Base-by-base conservation (phyloP, 2,888 invertebrate genomes). In the Nomada goodeniana region DNA sequence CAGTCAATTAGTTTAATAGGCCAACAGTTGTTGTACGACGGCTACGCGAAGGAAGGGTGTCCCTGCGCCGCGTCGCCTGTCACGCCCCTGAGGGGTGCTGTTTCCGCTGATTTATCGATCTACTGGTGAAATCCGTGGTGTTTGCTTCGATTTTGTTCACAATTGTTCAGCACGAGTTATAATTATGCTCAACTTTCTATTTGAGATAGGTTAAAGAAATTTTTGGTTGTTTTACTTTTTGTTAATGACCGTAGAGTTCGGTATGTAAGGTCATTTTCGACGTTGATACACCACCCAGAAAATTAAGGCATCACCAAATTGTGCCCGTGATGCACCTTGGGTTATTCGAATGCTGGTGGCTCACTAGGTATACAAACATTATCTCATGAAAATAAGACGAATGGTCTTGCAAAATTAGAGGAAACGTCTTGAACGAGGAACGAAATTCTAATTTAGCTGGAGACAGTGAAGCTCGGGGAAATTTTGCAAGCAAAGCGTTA, bases 1-100 rank as follows among this genome's bases (percentile, higher is more conserved):
- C 91, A 91, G 92, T 93, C 93, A 93, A 93, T 93, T 93, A 93
- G 92, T 93, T 92, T 93, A 93, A 93, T 93, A 93, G 92, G 92
- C 90, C 91, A 92, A 93, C 93, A 93, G 93, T 93, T 93, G 91
- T 91, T 86, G 90, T 91, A 89, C 88, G 88, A 87, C 86, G 85
- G 68, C 87, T 87, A 83, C 81, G 77, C 88, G 83, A 85, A 74
- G 68, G 76, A 83, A 84, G 88, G 86, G 84, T 79, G 78, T 60
- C 79, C 78, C 71, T 71, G 72, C 80, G 59, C 63, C 52, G 61
- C 81, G 59, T 65, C 52, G 61, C 50, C 60, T 69, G 86, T 90
- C 86, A 85, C 88, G 89, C 89, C 89, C 86, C 84, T 80, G 63
- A 75, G 83, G 84, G 86, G 76, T 87, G 81, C 80, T 82, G 76